A percentile compares a stretch with the other conserved stretches of the same genome.
phyloP scores from a whole-genome alignment of 2,888 invertebrate genomes.

The Melinaea menophilus region DNA sequence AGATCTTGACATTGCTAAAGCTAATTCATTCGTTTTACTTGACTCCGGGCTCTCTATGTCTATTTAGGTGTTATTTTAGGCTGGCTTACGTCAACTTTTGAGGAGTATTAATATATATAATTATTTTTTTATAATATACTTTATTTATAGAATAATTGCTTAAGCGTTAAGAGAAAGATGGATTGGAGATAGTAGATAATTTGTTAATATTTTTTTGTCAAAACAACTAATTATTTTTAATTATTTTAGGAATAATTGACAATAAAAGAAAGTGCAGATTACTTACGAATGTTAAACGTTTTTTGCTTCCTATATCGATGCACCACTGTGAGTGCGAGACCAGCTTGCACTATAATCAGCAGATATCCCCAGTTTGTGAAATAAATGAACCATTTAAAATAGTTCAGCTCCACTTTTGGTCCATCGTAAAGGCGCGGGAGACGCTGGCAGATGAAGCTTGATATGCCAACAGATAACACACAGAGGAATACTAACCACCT shows the following conservation, averaged over 20 bases:
- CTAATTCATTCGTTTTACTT: conserved; percentile 15
- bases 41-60: not conserved
- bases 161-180: no score
- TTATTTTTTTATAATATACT: no score
- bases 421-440: conserved; percentile 59
- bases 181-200: no score
- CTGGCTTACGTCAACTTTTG: not conserved
- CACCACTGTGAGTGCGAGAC: conserved; percentile 73
- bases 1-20: conserved; percentile 45
- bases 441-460: conserved; percentile 64
- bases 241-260: no score
- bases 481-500: conserved; percentile 78
- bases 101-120: not conserved
- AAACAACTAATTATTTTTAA: no score
- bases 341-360: conserved; percentile 77
- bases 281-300: conserved; percentile 55
- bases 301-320: conserved; percentile 62
- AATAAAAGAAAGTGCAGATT: not conserved
- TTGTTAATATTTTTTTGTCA: no score
- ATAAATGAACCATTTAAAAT: conserved; percentile 83
- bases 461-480: conserved; percentile 64
- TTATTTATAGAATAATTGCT: no score
- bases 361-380: conserved; percentile 85
- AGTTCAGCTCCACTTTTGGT: conserved; percentile 59
- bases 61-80: conserved; percentile 1